Conservation (phyloP, 2,113 vertebrate genomes). For the Coptodon bakossiorum region DNA sequence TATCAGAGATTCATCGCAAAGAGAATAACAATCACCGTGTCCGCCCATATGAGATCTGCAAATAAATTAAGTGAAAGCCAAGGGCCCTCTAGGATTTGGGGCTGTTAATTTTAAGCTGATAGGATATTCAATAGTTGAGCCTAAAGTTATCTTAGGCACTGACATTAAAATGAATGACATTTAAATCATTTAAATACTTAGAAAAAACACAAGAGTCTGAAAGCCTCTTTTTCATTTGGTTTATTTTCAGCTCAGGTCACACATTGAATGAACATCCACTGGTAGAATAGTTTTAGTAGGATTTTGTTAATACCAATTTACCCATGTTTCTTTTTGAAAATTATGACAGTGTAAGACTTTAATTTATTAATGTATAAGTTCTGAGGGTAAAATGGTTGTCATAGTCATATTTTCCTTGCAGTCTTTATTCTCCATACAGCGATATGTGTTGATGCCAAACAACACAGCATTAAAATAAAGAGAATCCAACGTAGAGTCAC, state of each 20-base stretch:
- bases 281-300: neutral
- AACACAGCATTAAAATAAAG: slow-evolving; percentile 23
- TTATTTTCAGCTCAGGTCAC: neutral
- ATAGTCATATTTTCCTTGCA: neutral
- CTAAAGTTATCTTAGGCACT: slow-evolving; percentile 2
- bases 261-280: neutral
- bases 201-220: neutral
- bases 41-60: neutral
- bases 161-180: neutral
- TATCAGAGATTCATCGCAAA: neutral
- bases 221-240: neutral
- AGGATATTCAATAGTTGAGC: neutral
- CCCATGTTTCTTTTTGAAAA: neutral
- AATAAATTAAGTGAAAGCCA: neutral
- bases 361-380: neutral
- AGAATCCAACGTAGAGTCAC: slow-evolving; percentile 52
- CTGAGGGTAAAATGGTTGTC: neutral
- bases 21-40: neutral
- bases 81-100: neutral
- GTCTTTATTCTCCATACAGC: neutral
- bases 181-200: slow-evolving; percentile 5
- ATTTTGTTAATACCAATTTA: neutral
- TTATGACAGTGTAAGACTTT: neutral
- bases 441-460: slow-evolving; percentile 1
- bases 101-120: neutral